Evolutionary conservation across 2,113 vertebrate genomes (phyloP), one percentile per base, ranked within the genome.

Genomic region (Phocoena phocoena): DNA sequence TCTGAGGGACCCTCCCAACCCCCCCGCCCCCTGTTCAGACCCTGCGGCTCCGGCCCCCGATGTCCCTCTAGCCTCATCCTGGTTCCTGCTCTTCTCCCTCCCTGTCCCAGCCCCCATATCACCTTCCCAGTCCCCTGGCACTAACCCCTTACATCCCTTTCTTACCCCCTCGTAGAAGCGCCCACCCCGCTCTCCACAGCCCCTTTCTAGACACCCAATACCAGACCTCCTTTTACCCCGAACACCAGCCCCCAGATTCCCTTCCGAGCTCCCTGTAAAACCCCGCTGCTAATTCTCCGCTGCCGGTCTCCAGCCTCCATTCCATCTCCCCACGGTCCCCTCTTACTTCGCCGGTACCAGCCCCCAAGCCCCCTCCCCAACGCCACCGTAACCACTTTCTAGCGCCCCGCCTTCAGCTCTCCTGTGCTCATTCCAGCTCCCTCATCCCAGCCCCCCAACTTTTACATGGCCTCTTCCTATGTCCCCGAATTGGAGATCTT

Each of bases 381-480:
- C 73, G 63, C 88, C 50, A 71, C 85, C 68, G 70, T 41, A 33
- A 50, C 79, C 79, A 41, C 93, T 95, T 86, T 41, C 90, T 50
- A 70, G 58, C 28, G 18, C 26, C n/a, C 95, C 12, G 8, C 55
- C 71, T 73, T 8, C 91, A 71, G 15, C 85, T 68, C 68, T 93
- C 80, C 38, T 28, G 28, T 31, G 23, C 77, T 55, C 73, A 21
- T 47, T 58, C 73, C 92, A 28, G 62, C 20, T 55, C 58, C 68
- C 79, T 85, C 88, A 33, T 23, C 50, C 33, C 68, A 62, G 50
- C 77, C 73, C 96, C 95, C 79, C 96, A 92, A 81, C 93, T 92
- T 95, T 70, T 80, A 21, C 95, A n/a, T 21, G 88, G 58, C 88
- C 41, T 53, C 38, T 81, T 93, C 93, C 70, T 68, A 23, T 71